Percentiles rank a stretch among this genome's conserved stretches.
phyloP scores from a whole-genome alignment of 2,888 invertebrate species.

The Synanthedon andrenaeformis region DNA sequence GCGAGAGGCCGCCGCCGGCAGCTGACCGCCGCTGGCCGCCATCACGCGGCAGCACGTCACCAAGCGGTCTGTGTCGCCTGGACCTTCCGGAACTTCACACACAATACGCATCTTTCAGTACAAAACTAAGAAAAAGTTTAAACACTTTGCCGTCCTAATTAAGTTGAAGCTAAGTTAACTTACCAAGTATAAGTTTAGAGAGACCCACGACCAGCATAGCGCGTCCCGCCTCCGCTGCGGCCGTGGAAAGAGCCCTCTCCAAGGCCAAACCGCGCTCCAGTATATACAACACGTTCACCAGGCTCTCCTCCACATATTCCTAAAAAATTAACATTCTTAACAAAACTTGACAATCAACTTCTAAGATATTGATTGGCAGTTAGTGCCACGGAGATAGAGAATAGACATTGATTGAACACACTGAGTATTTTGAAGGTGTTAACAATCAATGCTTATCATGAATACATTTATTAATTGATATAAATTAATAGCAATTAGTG shows the following conservation, averaged over 20 bases:
- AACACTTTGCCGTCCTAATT: too few species aligned
- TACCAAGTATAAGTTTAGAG: constrained; percentile 83
- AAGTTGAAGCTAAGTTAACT: constrained; percentile 19
- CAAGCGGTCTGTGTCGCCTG: constrained; percentile 31
- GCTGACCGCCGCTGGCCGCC: constrained; percentile 16
- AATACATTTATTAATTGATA: too few species aligned
- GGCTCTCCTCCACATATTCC: constrained; percentile 75
- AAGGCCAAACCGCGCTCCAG: constrained; percentile 79
- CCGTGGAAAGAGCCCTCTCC: constrained; percentile 79
- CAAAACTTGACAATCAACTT: too few species aligned
- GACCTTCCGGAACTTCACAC: constrained; percentile 29
- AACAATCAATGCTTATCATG: too few species aligned
- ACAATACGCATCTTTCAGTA: too few species aligned
- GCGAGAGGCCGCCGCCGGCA: constrained; percentile 21
- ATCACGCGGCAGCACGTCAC: constrained; percentile 42
- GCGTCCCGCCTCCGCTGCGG: constrained; percentile 73
- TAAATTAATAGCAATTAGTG: too few species aligned
- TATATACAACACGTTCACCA: constrained; percentile 79
- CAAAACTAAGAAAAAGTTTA: neutral
- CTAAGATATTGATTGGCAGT: too few species aligned
- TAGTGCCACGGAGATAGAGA: too few species aligned
- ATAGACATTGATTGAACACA: too few species aligned
- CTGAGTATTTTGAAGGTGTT: too few species aligned
- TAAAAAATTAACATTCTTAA: constrained; percentile 12
- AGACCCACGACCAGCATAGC: constrained; percentile 79